phyloP scores from a whole-genome alignment of 2,888 invertebrate genomes.

The Napeogenes sylphis region DNA sequence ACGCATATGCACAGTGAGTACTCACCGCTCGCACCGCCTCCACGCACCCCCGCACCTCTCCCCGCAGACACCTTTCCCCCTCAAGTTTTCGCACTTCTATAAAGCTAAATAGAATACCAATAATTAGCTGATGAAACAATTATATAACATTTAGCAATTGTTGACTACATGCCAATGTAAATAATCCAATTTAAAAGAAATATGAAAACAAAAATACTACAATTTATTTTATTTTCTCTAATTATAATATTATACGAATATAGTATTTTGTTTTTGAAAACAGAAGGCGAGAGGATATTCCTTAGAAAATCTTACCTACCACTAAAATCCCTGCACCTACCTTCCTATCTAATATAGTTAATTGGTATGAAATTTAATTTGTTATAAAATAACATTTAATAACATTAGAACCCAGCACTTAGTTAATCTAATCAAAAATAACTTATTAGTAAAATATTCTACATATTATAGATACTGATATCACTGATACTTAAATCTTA shows the following conservation, averaged over 20 bases:
- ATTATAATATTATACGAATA: not conserved
- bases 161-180: no score
- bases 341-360: not conserved
- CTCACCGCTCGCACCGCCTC: slow-evolving; percentile 34
- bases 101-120: not conserved
- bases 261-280: slow-evolving; percentile 5
- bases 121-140: no score
- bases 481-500: no score
- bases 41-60: slow-evolving; percentile 20
- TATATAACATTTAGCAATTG: no score
- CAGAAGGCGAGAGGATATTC: slow-evolving; percentile 31
- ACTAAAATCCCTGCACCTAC: slow-evolving; percentile 4
- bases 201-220: no score
- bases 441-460: no score
- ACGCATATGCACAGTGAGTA: slow-evolving; percentile 96
- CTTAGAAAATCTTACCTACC: slow-evolving; percentile 13
- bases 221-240: no score
- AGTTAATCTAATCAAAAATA: not conserved
- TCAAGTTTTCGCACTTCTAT: slow-evolving; percentile 14
- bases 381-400: not conserved
- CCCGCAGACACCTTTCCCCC: slow-evolving; percentile 18
- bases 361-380: not conserved
- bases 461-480: no score
- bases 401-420: slow-evolving; percentile 5
- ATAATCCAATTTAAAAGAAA: no score